Conservation (phyloP, 2,888 invertebrate genomes). For the Terebella lapidaria region DNA sequence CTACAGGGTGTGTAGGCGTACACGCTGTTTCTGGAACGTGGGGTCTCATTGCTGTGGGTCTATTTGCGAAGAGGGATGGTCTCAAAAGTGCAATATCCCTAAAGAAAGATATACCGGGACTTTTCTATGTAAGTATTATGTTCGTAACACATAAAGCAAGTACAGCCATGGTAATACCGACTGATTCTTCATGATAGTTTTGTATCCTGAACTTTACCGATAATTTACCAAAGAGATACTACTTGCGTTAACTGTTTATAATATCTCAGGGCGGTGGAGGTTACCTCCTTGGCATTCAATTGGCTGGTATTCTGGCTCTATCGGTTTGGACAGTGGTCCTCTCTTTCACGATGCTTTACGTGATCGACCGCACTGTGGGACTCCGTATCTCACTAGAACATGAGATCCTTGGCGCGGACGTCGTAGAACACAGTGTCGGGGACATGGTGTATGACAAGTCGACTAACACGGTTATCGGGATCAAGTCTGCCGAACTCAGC, state of each 20-base stretch:
- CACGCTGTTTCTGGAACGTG: slow-evolving; percentile 11
- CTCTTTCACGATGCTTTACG: slow-evolving; percentile 70
- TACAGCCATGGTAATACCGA: too few species aligned
- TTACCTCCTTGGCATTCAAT: slow-evolving; percentile 79
- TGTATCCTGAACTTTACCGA: too few species aligned
- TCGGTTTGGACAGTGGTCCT: slow-evolving; percentile 69
- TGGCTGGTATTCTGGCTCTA: slow-evolving; percentile 68
- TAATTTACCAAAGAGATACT: too few species aligned
- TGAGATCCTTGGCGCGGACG: slow-evolving; percentile 22
- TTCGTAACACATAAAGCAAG: too few species aligned
- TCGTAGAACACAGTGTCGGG: slow-evolving; percentile 19
- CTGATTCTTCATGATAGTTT: too few species aligned
- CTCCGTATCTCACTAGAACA: slow-evolving; percentile 17
- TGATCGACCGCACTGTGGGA: slow-evolving; percentile 16
- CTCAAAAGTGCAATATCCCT: not conserved
- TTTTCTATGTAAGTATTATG: slow-evolving; percentile 15
- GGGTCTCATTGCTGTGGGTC: slow-evolving; percentile 12
- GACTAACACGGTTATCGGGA: not conserved
- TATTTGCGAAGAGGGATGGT: slow-evolving; percentile 4
- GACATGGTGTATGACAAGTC: slow-evolving; percentile 4
- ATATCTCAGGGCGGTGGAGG: slow-evolving; percentile 54
- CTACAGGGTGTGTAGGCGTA: slow-evolving; percentile 13
- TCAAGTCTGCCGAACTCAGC: too few species aligned
- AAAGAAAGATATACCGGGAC: slow-evolving; percentile 2
- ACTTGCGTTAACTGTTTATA: too few species aligned